Conservation (phyloP, 2,797 vertebrate species). For the Pangasius djambal region DNA sequence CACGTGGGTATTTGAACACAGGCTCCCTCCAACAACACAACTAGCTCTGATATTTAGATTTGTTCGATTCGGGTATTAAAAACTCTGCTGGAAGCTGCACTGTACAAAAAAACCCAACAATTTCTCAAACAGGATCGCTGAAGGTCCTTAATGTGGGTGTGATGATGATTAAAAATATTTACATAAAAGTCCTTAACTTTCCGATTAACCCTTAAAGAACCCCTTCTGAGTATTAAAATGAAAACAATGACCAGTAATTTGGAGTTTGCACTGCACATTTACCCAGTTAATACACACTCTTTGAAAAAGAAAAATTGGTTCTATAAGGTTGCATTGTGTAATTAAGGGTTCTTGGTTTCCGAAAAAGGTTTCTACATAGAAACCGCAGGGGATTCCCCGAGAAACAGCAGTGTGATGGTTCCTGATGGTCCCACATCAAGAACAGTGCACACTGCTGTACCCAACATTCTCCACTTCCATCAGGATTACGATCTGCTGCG, state of each 20-base stretch:
- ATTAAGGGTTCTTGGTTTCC: neutral
- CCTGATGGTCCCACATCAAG: neutral
- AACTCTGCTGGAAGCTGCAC: neutral
- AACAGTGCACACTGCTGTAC: neutral
- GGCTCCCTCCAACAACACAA: neutral
- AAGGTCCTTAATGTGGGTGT: neutral
- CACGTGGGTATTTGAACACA: neutral
- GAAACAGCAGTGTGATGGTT: neutral
- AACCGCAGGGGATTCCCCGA: too few relatives aligned
- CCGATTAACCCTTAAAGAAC: neutral
- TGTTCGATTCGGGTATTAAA: neutral
- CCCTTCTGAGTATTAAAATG: neutral
- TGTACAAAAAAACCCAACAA: too few relatives aligned
- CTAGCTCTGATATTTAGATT: neutral
- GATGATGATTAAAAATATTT: neutral
- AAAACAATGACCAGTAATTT: neutral
- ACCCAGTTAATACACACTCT: too few relatives aligned
- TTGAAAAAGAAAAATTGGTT: neutral
- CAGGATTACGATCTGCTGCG: neutral
- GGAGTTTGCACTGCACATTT: neutral
- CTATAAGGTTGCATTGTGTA: neutral
- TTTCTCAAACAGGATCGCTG: too few relatives aligned
- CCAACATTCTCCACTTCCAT: too few relatives aligned
- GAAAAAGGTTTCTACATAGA: neutral
- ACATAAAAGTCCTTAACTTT: neutral